phyloP scores from a whole-genome alignment of 2,113 vertebrate genomes.

The Crocuta crocuta region DNA sequence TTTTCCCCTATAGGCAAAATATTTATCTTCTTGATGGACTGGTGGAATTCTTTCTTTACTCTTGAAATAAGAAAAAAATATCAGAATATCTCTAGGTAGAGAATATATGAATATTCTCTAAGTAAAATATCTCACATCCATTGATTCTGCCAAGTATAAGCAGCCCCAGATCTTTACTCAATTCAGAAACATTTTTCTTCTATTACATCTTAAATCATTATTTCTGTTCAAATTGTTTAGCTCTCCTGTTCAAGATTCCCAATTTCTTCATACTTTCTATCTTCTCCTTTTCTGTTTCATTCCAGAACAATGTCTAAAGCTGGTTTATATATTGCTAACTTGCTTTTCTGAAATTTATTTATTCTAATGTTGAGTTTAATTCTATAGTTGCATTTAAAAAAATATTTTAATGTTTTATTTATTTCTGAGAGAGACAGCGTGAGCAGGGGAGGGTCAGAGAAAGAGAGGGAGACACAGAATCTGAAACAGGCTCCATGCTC shows the following conservation, averaged over 20 bases:
- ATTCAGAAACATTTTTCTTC: neutral
- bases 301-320: neutral
- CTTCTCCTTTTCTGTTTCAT: neutral
- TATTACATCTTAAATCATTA: neutral
- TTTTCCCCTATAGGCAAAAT: neutral
- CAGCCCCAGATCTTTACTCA: neutral
- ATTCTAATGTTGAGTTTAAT: neutral
- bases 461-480: no score
- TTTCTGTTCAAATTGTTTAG: neutral
- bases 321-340: neutral
- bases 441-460: no score
- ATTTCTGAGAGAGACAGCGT: no score
- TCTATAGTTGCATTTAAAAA: neutral
- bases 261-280: neutral
- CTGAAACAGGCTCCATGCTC: no score
- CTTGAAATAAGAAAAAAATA: neutral
- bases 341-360: constrained; percentile 21
- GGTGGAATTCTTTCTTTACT: constrained; percentile 11
- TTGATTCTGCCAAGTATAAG: neutral
- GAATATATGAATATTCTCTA: neutral
- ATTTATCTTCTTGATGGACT: neutral
- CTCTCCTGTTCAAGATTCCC: neutral
- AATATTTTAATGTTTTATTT: no score
- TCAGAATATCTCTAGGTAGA: neutral
- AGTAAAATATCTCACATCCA: neutral